phyloP scores from a whole-genome alignment of 2,113 vertebrate species.

The Corythoichthys intestinalis region DNA sequence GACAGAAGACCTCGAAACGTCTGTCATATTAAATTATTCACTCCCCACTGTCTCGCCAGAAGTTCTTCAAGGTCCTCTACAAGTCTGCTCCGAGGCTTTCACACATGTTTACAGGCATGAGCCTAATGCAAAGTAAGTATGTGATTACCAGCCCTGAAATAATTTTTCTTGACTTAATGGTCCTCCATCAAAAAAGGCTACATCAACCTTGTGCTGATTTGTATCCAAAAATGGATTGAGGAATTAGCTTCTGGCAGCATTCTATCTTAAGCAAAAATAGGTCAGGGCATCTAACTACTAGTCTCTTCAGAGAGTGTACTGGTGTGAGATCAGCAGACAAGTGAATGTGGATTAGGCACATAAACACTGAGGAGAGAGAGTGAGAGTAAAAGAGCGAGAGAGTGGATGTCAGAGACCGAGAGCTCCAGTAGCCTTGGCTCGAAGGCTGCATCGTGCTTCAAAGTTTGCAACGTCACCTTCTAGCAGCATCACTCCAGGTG shows the following conservation, averaged over 20 bases:
- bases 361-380: neutral
- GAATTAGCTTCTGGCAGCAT: constrained; percentile 43
- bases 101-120: neutral
- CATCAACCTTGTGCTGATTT: neutral
- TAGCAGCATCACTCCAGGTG: constrained; percentile 1
- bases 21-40: constrained; percentile 1
- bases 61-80: neutral
- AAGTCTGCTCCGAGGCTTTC: neutral
- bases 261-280: constrained; percentile 51
- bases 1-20: constrained; percentile 1
- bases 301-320: constrained; percentile 23
- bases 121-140: constrained; percentile 1
- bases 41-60: neutral
- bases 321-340: constrained; percentile 23
- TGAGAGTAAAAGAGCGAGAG: neutral
- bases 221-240: neutral
- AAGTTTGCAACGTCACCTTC: constrained; percentile 19
- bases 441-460: constrained; percentile 3
- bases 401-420: neutral
- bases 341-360: constrained; percentile 19
- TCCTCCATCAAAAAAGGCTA: neutral
- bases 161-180: neutral
- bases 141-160: neutral
- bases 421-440: constrained; percentile 5
- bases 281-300: constrained; percentile 52